Evolutionary conservation across 37 sponge, comb jelly and placozoan genomes (phyloP).

Genomic region (Theonella swinhoei): DNA sequence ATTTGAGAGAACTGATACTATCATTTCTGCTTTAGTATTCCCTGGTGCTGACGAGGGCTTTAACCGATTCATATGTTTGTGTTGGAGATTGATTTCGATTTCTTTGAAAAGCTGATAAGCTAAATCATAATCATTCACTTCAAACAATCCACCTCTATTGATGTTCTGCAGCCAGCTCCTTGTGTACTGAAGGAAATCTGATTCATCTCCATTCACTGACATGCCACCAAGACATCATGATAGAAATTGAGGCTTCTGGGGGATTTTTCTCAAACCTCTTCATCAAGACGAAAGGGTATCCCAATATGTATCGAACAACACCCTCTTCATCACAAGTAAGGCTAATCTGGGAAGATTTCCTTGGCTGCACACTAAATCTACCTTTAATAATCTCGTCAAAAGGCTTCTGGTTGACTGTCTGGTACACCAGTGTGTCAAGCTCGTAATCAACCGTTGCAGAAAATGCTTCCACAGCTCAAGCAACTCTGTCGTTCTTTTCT

Average conservation of each 20-base stretch:
- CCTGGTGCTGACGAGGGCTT: too few relatives aligned
- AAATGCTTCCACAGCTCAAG: too few relatives aligned
- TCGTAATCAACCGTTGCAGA: too few relatives aligned
- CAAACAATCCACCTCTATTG: constrained; percentile 17
- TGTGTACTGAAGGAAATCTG: constrained; percentile 5
- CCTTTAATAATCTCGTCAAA: too few relatives aligned
- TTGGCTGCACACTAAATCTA: background rate
- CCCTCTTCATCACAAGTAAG: background rate
- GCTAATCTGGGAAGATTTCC: background rate
- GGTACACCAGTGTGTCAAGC: too few relatives aligned
- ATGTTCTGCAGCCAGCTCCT: background rate
- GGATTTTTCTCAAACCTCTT: background rate
- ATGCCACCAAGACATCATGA: background rate
- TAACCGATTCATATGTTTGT: background rate
- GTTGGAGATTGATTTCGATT: constrained; percentile 3
- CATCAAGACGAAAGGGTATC: background rate
- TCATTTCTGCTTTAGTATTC: background rate
- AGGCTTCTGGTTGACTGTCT: too few relatives aligned
- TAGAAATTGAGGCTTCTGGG: background rate
- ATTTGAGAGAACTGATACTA: background rate
- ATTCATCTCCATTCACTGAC: constrained; percentile 16
- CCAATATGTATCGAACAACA: background rate
- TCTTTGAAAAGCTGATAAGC: background rate
- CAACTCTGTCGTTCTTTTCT: too few relatives aligned
- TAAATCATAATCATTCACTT: constrained; percentile 6